Evolutionary conservation across 2,113 vertebrate genomes (phyloP), one percentile per base, ranked within the genome.

Genomic region (Myrmecophaga tridactyla): DNA sequence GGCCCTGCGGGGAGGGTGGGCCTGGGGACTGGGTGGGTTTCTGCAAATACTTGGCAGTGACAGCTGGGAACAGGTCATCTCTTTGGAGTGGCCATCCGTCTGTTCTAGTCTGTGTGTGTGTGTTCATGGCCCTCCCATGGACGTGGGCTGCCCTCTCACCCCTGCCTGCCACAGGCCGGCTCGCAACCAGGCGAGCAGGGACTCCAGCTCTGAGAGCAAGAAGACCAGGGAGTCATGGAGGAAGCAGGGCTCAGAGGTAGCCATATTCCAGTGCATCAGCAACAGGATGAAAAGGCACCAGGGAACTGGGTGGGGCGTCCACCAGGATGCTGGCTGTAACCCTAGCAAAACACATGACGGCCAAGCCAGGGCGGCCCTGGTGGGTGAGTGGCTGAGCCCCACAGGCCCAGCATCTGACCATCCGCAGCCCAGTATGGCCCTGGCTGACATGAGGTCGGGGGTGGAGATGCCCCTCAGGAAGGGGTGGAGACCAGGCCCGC

Each of bases 111-210:
- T 46, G n/a, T 29, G 29, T 25, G 53, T 6, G 39, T 0, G 0
- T 10, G 31, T 56, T 67, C 14, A 7, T 0, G 1, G 3, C 29
- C 58, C 39, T 23, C 0, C 3, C 3, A 2, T n/a, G 56, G 63
- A 31, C 7, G 29, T 3, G 51, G 39, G 56, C 43, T 8, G 34
- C 41, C 36, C 23, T 41, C 25, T 31, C 63, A 15, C 6, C 23
- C 3, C 21, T 3, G 18, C 31, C 69, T 10, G 41, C 3, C 3
- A 20, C 25, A 72, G 43, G 27, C 15, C 5, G 14, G 51, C 67
- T 14, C 39, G 14, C 31, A 41, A 23, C 25, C 14, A 18, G 1
- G 10, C 0, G 29, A 29, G 13, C 1, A 2, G 18, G n/a, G n/a
- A n/a, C n/a, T n/a, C n/a, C n/a, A n/a, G n/a, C n/a, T n/a, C n/a